These are phyloP conservation scores for Platorchestia sp. DNA, from an alignment of 1,140 invertebrate species.

Conservation along the genomic window DNA sequence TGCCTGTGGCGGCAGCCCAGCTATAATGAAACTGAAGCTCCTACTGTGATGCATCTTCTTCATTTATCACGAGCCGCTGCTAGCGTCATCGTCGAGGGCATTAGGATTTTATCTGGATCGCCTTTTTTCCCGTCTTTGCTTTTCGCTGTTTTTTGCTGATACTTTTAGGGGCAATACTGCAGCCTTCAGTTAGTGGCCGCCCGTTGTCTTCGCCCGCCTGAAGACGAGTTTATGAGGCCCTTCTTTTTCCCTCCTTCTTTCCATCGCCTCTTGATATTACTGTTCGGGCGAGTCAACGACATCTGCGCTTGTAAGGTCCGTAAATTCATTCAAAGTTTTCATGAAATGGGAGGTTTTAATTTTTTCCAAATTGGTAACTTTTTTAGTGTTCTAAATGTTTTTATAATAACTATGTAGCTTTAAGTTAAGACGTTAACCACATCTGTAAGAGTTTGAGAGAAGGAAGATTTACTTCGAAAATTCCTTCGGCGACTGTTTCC, in stretches of 20 bases:
- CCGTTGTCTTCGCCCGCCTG: not conserved
- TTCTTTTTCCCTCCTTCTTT: not conserved
- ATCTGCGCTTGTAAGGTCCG: not conserved
- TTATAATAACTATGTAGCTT: too few species aligned
- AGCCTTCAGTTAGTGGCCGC: not conserved
- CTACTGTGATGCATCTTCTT: conserved; percentile 36
- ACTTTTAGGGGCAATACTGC: conserved; percentile 14
- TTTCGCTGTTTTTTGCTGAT: not conserved
- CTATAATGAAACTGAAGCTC: conserved; percentile 48
- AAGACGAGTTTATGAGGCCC: not conserved
- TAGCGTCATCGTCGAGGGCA: conserved; percentile 28
- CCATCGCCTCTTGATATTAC: not conserved
- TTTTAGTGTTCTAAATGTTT: too few species aligned
- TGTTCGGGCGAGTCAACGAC: not conserved
- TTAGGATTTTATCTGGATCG: conserved; percentile 48
- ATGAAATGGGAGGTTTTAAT: not conserved
- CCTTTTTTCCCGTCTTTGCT: not conserved
- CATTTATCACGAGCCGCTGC: conserved; percentile 41
- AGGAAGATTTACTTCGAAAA: too few species aligned
- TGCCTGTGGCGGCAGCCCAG: not conserved
- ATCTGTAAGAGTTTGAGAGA: too few species aligned
- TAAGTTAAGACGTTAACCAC: too few species aligned
- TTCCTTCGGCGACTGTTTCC: too few species aligned
- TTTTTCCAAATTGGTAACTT: too few species aligned
- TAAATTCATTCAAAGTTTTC: not conserved